These are phyloP conservation scores for Xiphorhynchus elegans DNA, from an alignment of 2,113 vertebrate genomes.

Conservation along the genomic window DNA sequence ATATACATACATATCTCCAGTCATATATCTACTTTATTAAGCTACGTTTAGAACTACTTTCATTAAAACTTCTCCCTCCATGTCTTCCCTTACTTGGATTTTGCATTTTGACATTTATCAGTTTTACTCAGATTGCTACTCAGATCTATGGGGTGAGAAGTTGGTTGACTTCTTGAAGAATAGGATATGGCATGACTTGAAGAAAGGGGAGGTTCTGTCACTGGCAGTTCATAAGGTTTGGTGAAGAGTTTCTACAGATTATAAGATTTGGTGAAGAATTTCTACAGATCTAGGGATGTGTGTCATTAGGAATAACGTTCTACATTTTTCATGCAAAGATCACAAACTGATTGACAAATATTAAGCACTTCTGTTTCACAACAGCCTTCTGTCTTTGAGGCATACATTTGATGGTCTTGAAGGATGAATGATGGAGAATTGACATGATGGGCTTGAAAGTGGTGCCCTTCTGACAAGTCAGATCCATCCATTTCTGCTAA, in stretches of 20 bases:
- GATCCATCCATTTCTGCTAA: not conserved
- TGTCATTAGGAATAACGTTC: not conserved
- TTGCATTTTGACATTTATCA: not conserved
- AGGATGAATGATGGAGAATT: not conserved
- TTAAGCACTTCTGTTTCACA: not conserved
- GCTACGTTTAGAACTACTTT: not conserved
- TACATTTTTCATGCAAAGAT: not conserved
- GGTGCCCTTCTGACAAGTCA: not conserved
- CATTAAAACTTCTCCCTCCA: not conserved
- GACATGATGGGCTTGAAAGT: not conserved
- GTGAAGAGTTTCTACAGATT: not conserved
- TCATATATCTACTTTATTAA: not conserved
- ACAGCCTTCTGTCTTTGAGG: not conserved
- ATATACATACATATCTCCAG: too few relatives aligned
- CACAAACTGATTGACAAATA: not conserved
- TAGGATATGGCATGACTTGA: not conserved
- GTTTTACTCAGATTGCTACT: not conserved
- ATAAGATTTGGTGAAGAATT: not conserved
- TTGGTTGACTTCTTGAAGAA: not conserved
- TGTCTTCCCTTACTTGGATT: not conserved
- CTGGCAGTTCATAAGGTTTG: not conserved
- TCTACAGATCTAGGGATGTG: not conserved
- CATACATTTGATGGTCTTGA: rapidly evolving
- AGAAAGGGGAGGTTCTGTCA: not conserved
- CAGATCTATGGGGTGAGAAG: not conserved